Conservation (phyloP, 2,797 vertebrate genomes). For the Lepus townsendii region DNA sequence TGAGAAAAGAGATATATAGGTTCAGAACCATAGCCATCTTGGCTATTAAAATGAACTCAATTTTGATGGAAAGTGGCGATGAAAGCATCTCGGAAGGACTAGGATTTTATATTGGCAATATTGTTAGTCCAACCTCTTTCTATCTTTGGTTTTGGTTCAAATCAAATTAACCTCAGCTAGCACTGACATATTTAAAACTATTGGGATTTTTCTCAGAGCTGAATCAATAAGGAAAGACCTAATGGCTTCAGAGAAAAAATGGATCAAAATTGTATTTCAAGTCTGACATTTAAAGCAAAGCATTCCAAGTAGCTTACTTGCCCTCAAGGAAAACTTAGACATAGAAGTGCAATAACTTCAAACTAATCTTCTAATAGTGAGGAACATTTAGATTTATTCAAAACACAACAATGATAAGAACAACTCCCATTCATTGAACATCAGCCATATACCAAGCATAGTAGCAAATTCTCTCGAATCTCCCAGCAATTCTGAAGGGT, state of each 20-base stretch:
- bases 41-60: background rate
- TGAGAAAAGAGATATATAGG: background rate
- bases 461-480: background rate
- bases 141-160: conserved; percentile 47
- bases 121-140: conserved; percentile 33
- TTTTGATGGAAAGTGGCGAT: conserved; percentile 18
- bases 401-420: background rate
- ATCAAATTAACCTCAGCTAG: conserved; percentile 55
- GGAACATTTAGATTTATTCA: conserved; percentile 19
- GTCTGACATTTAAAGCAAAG: conserved; percentile 56
- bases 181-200: conserved; percentile 10
- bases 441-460: background rate
- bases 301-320: background rate
- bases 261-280: conserved; percentile 64
- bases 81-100: conserved; percentile 30
- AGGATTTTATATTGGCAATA: background rate
- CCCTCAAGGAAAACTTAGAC: conserved; percentile 30
- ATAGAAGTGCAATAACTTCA: background rate
- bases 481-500: background rate
- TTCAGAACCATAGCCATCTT: background rate
- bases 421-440: background rate
- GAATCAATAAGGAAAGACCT: conserved; percentile 38
- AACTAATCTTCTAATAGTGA: background rate
- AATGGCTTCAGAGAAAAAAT: conserved; percentile 55
- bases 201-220: conserved; percentile 42